A percentile compares a stretch with the other conserved stretches of the same genome.
phyloP scores from a whole-genome alignment of 2,113 vertebrate genomes.

The Thomomys bottae region DNA sequence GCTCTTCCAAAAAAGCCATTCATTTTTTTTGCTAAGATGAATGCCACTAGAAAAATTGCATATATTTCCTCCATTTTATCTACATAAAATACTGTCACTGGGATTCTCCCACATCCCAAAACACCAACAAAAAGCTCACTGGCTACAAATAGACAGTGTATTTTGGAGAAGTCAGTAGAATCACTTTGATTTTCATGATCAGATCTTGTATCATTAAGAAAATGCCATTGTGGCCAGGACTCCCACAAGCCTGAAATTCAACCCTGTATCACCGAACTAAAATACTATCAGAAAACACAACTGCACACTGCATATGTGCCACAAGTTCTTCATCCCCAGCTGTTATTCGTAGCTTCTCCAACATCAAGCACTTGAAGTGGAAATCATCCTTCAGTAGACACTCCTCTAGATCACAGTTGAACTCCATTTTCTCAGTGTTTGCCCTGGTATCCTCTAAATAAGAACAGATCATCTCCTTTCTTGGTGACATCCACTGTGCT shows the following conservation, averaged over 20 bases:
- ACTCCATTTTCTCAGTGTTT: too few relatives aligned
- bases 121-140: neutral
- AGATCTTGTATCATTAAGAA: neutral
- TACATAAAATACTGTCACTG: neutral
- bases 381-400: neutral
- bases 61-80: neutral
- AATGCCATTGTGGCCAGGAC: too few relatives aligned
- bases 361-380: neutral
- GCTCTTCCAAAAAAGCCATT: constrained; percentile 60
- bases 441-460: neutral
- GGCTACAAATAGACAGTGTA: neutral
- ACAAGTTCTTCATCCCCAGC: neutral
- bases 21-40: constrained; percentile 29
- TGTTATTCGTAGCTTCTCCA: neutral
- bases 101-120: neutral
- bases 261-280: neutral
- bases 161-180: neutral
- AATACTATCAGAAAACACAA: neutral
- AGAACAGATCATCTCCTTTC: neutral
- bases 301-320: fast-evolving
- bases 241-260: neutral
- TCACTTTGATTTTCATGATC: neutral
- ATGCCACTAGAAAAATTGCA: neutral
- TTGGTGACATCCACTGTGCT: neutral
- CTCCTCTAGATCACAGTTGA: neutral